Evolutionary conservation across 2,113 vertebrate species (phyloP).

Genomic region (Malurus elegans): DNA sequence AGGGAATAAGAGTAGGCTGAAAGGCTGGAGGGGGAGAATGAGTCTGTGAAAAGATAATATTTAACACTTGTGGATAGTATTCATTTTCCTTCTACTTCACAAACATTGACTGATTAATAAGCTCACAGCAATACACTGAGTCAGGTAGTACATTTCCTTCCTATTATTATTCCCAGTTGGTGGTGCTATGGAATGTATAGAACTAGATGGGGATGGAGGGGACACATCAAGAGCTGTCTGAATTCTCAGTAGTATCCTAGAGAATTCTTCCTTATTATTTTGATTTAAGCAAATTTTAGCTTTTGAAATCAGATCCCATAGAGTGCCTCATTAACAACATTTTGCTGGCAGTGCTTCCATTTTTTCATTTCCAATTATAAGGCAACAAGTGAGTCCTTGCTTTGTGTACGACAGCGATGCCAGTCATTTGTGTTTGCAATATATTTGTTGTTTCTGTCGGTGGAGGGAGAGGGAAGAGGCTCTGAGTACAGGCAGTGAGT

Average conservation of each 20-base stretch:
- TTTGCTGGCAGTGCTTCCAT: conserved; percentile 37
- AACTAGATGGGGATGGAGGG: background rate
- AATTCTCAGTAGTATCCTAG: conserved; percentile 41
- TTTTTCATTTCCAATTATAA: conserved; percentile 51
- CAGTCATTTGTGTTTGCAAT: conserved; percentile 29
- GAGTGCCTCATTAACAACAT: conserved; percentile 47
- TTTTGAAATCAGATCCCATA: conserved; percentile 43
- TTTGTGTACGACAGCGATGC: background rate
- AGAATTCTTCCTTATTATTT: conserved; percentile 59
- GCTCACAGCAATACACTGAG: conserved; percentile 36
- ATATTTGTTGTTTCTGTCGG: conserved; percentile 34
- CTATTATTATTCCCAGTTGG: conserved; percentile 42
- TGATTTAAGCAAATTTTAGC: conserved; percentile 51
- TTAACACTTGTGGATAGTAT: conserved; percentile 20
- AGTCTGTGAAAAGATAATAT: conserved; percentile 29
- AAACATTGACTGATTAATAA: conserved; percentile 55
- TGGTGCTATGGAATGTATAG: background rate
- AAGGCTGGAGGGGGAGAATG: background rate
- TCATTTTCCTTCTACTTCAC: conserved; percentile 39
- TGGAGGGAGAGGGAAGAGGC: background rate
- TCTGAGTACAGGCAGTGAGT: background rate
- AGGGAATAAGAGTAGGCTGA: background rate
- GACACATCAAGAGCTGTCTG: conserved; percentile 38
- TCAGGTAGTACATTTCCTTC: conserved; percentile 29
- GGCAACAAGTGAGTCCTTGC: conserved; percentile 34